Evolutionary conservation across 2,888 invertebrate genomes (phyloP), one percentile per base, ranked within the genome.

Genomic region (Aelia acuminata): DNA sequence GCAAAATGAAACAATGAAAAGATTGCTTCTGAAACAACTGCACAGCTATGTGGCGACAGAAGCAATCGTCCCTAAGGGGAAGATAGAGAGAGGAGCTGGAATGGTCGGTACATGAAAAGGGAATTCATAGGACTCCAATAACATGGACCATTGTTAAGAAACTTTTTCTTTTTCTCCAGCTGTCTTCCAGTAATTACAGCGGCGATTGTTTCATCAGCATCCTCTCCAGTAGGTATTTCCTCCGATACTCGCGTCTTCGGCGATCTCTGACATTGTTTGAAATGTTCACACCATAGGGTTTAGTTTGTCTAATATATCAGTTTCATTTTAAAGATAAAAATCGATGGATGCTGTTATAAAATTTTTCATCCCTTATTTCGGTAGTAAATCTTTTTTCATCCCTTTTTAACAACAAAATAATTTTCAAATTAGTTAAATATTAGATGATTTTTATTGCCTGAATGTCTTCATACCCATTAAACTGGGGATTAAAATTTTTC

Each of bases 121-220:
- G 43, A 80, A 80, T 70, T 70, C 63, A 70, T 70, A 70, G 63
- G 63, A 70, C 80, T 80, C 80, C 39, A 43, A 80, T 80, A 43
- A 80, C 80, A 43, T 47, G 43, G 80, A 35, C 80, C 80, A 80
- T 80, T 80, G 80, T 80, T 47, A 43, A 22, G 43, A 1, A n/a
- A 47, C 80, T 80, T 80, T 3, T 80, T 80, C 80, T 47, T 80
- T 80, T 80, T 80, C 80, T 43, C n/a, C 80, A 80, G 39, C 80
- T 80, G 43, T 80, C 80, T 39, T 39, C n/a, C 80, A 43, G 80
- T 80, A 80, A 80, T 80, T 80, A 80, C 80, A 80, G 80, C 39
- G 80, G 80, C 80, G 80, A 80, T 80, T 80, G 80, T 80, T 80
- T 80, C 80, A 80, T 80, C 80, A 70, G 80, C 80, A 43, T 43